Conservation (phyloP, 2,888 invertebrate species). For the Arrhopalites spinosus region DNA sequence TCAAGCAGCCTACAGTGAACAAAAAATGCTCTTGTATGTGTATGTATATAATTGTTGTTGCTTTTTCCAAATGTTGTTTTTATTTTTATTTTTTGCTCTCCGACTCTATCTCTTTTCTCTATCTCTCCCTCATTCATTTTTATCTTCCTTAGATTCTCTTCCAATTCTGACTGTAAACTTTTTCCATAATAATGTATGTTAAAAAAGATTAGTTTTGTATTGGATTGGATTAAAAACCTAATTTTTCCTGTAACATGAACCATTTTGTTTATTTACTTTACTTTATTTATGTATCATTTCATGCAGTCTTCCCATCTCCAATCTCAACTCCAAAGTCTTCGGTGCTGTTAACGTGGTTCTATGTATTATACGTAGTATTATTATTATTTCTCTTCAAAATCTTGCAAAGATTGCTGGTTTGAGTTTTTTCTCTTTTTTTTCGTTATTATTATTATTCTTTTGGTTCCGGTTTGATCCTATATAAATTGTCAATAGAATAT, state of each 20-base stretch:
- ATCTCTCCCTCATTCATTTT: background rate
- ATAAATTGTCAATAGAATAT: background rate
- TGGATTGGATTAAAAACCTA: slow-evolving; percentile 32
- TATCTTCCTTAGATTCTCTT: background rate
- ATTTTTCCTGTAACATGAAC: slow-evolving; percentile 26
- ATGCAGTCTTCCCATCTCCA: background rate
- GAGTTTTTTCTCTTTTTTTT: background rate
- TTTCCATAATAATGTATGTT: slow-evolving; percentile 4
- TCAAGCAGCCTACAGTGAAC: background rate
- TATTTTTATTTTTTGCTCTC: slow-evolving; percentile 4
- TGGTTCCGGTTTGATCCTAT: background rate
- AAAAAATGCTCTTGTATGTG: slow-evolving; percentile 10
- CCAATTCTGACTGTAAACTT: background rate
- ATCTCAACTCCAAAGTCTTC: slow-evolving; percentile 11
- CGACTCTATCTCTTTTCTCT: background rate
- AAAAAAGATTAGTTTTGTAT: slow-evolving; percentile 25
- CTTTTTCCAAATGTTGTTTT: slow-evolving; percentile 20
- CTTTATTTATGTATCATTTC: slow-evolving; percentile 7
- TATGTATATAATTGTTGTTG: slow-evolving; percentile 23
- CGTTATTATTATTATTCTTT: too few species aligned
- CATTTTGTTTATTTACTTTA: slow-evolving; percentile 18
- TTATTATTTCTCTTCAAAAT: background rate
- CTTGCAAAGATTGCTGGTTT: background rate
- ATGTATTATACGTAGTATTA: background rate
- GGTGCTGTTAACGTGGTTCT: background rate